phyloP scores from a whole-genome alignment of 2,888 invertebrate genomes.

The Sinohyriopsis cumingii region DNA sequence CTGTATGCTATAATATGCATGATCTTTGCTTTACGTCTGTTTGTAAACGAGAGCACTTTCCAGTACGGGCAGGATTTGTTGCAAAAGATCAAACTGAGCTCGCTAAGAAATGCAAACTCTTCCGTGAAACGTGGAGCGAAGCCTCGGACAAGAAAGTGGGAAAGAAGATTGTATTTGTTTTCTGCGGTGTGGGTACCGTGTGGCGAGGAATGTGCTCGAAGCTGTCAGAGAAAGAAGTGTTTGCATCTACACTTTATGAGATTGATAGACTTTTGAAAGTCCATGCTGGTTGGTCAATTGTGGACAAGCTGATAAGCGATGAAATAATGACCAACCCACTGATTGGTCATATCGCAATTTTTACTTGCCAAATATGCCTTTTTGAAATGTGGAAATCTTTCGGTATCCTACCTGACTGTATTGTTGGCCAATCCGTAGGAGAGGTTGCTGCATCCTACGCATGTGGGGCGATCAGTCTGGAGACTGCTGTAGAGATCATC shows the following conservation, averaged over 20 bases:
- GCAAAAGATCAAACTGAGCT: constrained; percentile 1
- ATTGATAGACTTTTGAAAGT: constrained; percentile 9
- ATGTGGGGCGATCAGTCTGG: constrained; percentile 28
- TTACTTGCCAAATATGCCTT: constrained; percentile 39
- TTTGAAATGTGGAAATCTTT: constrained; percentile 23
- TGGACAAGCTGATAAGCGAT: background rate
- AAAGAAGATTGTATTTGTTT: constrained; percentile 22
- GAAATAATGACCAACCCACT: constrained; percentile 19
- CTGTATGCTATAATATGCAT: background rate
- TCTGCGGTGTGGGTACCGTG: constrained; percentile 25
- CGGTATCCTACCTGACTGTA: constrained; percentile 27
- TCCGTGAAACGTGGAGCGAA: background rate
- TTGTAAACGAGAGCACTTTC: constrained; percentile 17
- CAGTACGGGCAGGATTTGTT: constrained; percentile 3
- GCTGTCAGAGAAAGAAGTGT: constrained; percentile 11
- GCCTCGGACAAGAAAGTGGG: too few species aligned
- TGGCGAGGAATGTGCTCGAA: constrained; percentile 31
- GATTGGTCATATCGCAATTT: constrained; percentile 40
- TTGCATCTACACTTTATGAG: constrained; percentile 14
- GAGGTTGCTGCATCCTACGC: constrained; percentile 43
- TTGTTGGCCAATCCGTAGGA: constrained; percentile 47
- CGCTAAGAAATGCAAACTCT: background rate
- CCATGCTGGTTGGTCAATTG: constrained; percentile 10
- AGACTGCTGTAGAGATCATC: constrained; percentile 34
- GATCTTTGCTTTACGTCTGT: constrained; percentile 8